Conservation (phyloP, 2,888 invertebrate species). For the Parnassius glacialis region DNA sequence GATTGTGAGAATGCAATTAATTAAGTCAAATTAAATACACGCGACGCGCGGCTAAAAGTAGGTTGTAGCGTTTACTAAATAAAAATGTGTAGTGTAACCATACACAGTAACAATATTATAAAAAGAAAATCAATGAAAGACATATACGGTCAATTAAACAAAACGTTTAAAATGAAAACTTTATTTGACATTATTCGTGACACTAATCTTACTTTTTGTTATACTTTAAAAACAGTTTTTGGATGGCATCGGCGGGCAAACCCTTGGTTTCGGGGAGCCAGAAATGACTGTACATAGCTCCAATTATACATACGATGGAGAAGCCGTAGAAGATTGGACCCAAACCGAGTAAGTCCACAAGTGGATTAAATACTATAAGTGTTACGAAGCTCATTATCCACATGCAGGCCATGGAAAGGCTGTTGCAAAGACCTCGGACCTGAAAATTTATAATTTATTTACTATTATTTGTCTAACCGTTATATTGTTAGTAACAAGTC, state of each 20-base stretch:
- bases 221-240: slow-evolving; percentile 51
- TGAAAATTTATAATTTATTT: slow-evolving; percentile 32
- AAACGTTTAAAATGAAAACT: neutral
- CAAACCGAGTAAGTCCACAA: slow-evolving; percentile 56
- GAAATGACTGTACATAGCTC: slow-evolving; percentile 55
- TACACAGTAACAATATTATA: too few species aligned
- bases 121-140: too few species aligned
- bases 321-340: slow-evolving; percentile 66
- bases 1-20: too few species aligned
- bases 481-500: too few species aligned
- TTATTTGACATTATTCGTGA: slow-evolving; percentile 22
- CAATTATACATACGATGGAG: slow-evolving; percentile 52
- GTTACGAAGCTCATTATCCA: slow-evolving; percentile 64
- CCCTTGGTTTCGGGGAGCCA: slow-evolving; percentile 74
- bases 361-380: slow-evolving; percentile 58
- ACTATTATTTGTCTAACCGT: too few species aligned
- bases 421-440: slow-evolving; percentile 61
- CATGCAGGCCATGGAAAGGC: slow-evolving; percentile 52
- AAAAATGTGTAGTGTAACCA: too few species aligned
- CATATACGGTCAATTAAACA: too few species aligned
- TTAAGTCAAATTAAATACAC: too few species aligned
- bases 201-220: slow-evolving; percentile 30
- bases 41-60: too few species aligned
- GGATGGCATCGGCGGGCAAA: slow-evolving; percentile 60
- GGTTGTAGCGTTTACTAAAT: too few species aligned